Evolutionary conservation across 2,113 vertebrate genomes (phyloP).

Genomic region (Psilopsiagon aurifrons): DNA sequence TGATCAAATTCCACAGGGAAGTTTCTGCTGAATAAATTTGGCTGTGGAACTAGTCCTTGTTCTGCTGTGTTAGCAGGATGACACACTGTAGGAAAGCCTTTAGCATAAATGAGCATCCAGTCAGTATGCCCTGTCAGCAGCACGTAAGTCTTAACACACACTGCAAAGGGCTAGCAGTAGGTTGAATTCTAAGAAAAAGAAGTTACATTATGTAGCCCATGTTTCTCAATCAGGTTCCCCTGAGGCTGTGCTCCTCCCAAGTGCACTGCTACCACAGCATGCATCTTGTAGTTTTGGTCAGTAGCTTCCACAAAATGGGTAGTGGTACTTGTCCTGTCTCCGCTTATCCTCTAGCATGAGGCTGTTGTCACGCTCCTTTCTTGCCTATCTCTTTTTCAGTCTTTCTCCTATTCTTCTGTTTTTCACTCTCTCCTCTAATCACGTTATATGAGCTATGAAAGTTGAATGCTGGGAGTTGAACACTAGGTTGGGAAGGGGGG

Average conservation of each 20-base stretch:
- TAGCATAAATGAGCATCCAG: neutral
- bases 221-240: neutral
- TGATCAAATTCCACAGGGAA: neutral
- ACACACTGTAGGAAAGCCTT: neutral
- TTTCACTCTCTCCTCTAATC: neutral
- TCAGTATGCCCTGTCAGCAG: neutral
- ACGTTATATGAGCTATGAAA: neutral
- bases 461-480: neutral
- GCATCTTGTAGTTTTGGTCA: neutral
- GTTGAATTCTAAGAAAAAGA: neutral
- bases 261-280: neutral
- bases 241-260: neutral
- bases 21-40: neutral
- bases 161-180: neutral
- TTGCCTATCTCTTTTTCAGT: neutral
- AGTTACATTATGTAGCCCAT: neutral
- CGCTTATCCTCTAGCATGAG: fast-evolving
- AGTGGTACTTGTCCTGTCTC: neutral
- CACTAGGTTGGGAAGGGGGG: neutral
- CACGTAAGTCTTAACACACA: neutral
- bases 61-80: neutral
- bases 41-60: neutral
- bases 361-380: neutral
- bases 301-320: neutral
- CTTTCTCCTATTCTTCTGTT: neutral